Base-by-base conservation (phyloP, 2,888 invertebrate species). In the Drosophila mimetica region DNA sequence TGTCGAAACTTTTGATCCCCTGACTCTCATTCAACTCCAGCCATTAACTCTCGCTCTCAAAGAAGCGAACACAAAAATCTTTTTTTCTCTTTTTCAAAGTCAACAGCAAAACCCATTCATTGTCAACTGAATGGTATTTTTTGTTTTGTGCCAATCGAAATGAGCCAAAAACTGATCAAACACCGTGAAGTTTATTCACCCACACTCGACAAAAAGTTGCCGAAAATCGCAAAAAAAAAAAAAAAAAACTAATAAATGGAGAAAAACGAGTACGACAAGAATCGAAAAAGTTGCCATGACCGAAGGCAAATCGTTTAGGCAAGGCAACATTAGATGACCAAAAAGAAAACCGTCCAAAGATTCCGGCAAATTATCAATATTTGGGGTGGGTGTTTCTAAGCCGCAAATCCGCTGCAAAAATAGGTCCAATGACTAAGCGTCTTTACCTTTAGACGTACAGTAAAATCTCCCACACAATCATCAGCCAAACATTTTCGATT, bases 131-230 rank as follows among this genome's bases (percentile, higher is more conserved):
- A 66, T 47, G 22, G 37, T 53, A 25, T 54, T 64, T 16, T 57
- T 47, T 30, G 28, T 28, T 52, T 42, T 55, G 16, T 39, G 18
- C 20, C 18, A 14, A 64, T 73, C 20, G 16, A 34, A 65, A 63
- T 63, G 58, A 55, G 48, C 30, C 61, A 57, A 64, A 67, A 37
- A 58, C 11, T 25, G 51, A 41, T 73, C 65, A 75, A 60, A 36
- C 65, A 58, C 57, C 77, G 55, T 76, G 65, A 82, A 84, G 82
- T 86, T 82, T 86, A 76, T 82, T 86, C 82, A 82, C 84, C 86
- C 86, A 82, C 81, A 77, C 80, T 59, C 44, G 41, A 16, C 74
- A 46, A 85, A 74, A 75, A 37, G 34, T 14, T 34, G 59, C 36
- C 48, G 28, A 60, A 65, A 65, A 61, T 58, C 41, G 22, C 18